Evolutionary conservation across 2,888 invertebrate genomes (phyloP).

Genomic region (Cryptocephalus moraei): DNA sequence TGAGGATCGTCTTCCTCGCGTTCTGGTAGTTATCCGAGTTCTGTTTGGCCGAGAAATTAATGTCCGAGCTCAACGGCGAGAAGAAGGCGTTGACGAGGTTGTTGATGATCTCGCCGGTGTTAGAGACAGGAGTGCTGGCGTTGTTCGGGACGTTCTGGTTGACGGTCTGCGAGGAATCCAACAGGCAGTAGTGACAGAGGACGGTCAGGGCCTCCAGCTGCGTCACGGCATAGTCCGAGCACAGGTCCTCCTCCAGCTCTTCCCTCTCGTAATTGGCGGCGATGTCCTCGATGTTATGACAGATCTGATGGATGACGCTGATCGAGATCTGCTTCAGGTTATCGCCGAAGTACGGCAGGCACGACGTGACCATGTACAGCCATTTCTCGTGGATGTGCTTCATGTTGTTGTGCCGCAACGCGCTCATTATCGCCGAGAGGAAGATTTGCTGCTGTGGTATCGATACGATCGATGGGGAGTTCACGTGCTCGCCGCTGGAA

Average conservation of each 20-base stretch:
- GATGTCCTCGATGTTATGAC: slow-evolving; percentile 58
- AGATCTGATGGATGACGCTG: slow-evolving; percentile 69
- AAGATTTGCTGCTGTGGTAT: slow-evolving; percentile 78
- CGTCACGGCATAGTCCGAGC: slow-evolving; percentile 69
- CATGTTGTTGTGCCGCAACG: slow-evolving; percentile 59
- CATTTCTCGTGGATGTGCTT: slow-evolving; percentile 71
- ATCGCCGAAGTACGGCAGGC: slow-evolving; percentile 69
- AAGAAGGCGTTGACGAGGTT: slow-evolving; percentile 75
- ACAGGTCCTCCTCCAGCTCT: slow-evolving; percentile 44
- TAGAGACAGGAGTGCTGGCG: slow-evolving; percentile 42
- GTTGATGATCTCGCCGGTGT: slow-evolving; percentile 64
- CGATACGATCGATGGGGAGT: slow-evolving; percentile 47
- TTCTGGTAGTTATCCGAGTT: slow-evolving; percentile 38
- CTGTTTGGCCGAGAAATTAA: slow-evolving; percentile 30
- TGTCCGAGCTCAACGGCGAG: slow-evolving; percentile 44
- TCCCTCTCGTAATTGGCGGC: slow-evolving; percentile 35
- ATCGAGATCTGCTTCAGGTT: slow-evolving; percentile 68
- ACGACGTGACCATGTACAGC: slow-evolving; percentile 70
- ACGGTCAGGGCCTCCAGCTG: slow-evolving; percentile 70
- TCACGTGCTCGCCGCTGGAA: slow-evolving; percentile 39
- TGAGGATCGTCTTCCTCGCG: slow-evolving; percentile 62
- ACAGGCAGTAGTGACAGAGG: slow-evolving; percentile 68
- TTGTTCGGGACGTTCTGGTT: slow-evolving; percentile 32
- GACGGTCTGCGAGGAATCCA: slow-evolving; percentile 47
- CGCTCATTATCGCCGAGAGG: slow-evolving; percentile 65